Base-by-base conservation (phyloP, 1,140 invertebrate species). In the Amyelois transitella region DNA sequence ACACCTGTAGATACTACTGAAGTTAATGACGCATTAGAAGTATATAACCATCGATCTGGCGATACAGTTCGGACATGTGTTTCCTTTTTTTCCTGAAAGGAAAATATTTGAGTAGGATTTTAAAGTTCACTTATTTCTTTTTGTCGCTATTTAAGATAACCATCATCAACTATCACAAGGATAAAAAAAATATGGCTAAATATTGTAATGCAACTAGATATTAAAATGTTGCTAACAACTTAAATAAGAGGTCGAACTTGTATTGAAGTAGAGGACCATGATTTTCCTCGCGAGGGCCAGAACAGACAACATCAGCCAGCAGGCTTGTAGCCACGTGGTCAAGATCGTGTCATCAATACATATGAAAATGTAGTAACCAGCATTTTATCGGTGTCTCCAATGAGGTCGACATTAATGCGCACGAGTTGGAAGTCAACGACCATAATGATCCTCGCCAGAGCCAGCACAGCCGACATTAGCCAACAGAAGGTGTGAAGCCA, bases 401-500 rank as follows among this genome's bases (percentile, higher is more conserved):
- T 60, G 4, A 88, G 64, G 18, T 81, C 63, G 0, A 73, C 81
- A 17, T 50, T 77, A 14, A 88, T 64, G 8, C 73, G 66, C 5
- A 89, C 70, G 0, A 89, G 69, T 47, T 84, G 72, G 64, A 89
- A 89, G 66, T 89, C 88, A 0, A 86, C 77, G 8, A 66, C 77
- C 3, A 87, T 58, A 0, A 86, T 20, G 12, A 86, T 74, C 7
- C 88, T 59, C 0, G 63, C 53, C 7, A 85, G 20, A 0, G 83
- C 64, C 10, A 88, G 51, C 7, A 81, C 8, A 0, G 81, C 71
- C 0, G 84, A 80, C 0, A 75, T 38, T 0, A 86, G 4, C 88
- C 88, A 89, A 62, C 85, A 86, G 2, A 50, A 8, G 0, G 86
- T 88, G 59, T 89, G 86, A 1, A 89, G 55, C 86, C 88, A 89